Conservation (phyloP, 2,797 vertebrate species). For the Sebastes matsubarae region DNA sequence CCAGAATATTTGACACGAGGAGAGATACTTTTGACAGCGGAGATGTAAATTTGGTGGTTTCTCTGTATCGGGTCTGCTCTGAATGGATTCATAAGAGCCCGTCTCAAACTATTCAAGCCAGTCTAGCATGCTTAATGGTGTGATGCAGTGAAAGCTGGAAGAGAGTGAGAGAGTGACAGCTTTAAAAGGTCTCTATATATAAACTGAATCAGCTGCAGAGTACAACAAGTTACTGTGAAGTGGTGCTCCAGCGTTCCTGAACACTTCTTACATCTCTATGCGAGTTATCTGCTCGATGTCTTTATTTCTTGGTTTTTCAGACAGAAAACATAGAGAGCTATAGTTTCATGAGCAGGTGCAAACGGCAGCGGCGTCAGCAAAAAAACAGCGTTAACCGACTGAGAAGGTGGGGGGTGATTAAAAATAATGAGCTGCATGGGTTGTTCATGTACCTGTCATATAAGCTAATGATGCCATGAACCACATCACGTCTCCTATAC, state of each 20-base stretch:
- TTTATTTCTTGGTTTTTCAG: not conserved
- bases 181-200: not conserved
- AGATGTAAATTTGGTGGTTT: not conserved
- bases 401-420: constrained; percentile 8
- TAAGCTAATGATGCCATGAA: not conserved
- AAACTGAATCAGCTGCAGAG: not conserved
- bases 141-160: not conserved
- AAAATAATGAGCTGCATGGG: constrained; percentile 17
- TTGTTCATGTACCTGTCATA: not conserved
- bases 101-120: not conserved
- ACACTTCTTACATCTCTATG: constrained; percentile 1
- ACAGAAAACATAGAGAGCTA: not conserved
- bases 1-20: not conserved
- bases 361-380: not conserved
- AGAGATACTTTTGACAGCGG: not conserved
- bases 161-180: not conserved
- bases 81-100: not conserved
- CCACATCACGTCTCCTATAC: not conserved
- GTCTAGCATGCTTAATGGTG: constrained; percentile 4
- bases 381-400: not conserved
- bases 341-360: not conserved
- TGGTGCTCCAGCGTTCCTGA: not conserved
- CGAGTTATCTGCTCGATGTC: not conserved
- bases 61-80: not conserved
- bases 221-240: not conserved